These are phyloP conservation scores for Drosophila ercepeae DNA, from an alignment of 1,140 invertebrate species.

Conservation along the genomic window DNA sequence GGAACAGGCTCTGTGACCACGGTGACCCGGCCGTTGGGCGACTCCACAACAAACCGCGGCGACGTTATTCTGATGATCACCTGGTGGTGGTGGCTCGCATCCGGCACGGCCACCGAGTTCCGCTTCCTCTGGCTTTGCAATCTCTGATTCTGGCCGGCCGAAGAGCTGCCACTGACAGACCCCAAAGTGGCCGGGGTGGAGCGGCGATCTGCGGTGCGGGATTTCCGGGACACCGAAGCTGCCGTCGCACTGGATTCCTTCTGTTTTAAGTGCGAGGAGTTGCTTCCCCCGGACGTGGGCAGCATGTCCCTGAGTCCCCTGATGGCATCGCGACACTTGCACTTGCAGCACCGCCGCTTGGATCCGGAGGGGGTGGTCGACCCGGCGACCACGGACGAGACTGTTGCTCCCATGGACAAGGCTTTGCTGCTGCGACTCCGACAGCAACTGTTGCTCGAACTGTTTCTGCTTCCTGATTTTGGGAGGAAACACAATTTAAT, in stretches of 20 bases:
- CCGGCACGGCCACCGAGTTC: constrained; percentile 65
- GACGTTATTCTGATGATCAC: constrained; percentile 74
- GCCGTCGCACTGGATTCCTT: constrained; percentile 34
- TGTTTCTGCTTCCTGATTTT: constrained; percentile 32
- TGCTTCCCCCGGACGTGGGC: constrained; percentile 20
- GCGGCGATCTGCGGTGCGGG: constrained; percentile 52
- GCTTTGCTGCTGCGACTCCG: constrained; percentile 67
- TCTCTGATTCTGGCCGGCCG: constrained; percentile 8
- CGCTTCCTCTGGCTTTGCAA: constrained; percentile 41
- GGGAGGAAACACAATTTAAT: constrained; percentile 4
- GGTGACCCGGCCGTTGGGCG: constrained; percentile 39
- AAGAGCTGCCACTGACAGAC: constrained; percentile 1
- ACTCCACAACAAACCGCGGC: constrained; percentile 58
- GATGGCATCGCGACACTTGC: constrained; percentile 68
- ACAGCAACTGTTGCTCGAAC: constrained; percentile 65
- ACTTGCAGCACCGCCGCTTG: constrained; percentile 71
- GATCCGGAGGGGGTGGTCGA: constrained; percentile 16
- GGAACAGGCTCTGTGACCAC: constrained; percentile 35
- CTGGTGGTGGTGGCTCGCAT: constrained; percentile 61
- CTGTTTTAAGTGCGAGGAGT: constrained; percentile 16
- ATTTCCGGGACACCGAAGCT: constrained; percentile 27
- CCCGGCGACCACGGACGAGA: constrained; percentile 5
- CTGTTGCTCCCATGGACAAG: constrained; percentile 33
- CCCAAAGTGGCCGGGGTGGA: constrained; percentile 52
- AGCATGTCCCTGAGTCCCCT: constrained; percentile 56